phyloP scores from a whole-genome alignment of 2,888 invertebrate genomes.

The Uloborus plumipes region DNA sequence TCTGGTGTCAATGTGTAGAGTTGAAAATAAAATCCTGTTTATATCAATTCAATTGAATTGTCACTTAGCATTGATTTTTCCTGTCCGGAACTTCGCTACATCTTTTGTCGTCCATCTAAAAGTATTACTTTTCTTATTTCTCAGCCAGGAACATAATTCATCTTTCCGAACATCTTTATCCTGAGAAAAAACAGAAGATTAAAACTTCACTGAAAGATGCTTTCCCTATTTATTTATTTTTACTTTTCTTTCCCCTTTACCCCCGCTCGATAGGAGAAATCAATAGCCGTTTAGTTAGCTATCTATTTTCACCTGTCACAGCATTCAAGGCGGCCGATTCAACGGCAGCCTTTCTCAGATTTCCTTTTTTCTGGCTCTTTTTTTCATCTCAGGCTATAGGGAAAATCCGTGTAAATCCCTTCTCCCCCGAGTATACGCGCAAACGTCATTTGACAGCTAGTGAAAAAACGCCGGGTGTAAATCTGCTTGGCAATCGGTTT shows the following conservation, averaged over 20 bases:
- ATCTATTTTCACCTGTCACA: constrained; percentile 61
- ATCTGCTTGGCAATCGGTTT: constrained; percentile 37
- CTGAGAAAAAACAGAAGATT: constrained; percentile 37
- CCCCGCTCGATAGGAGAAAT: constrained; percentile 51
- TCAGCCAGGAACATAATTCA: too few relatives aligned
- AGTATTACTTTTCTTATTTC: too few relatives aligned
- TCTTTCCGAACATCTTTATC: constrained; percentile 9
- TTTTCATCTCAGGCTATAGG: constrained; percentile 3
- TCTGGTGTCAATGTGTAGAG: too few relatives aligned
- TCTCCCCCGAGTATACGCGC: constrained; percentile 56
- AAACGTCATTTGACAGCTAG: constrained; percentile 55
- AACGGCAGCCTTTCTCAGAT: constrained; percentile 29
- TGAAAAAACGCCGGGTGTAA: constrained; percentile 49
- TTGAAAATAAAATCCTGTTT: too few relatives aligned
- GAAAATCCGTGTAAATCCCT: constrained; percentile 59
- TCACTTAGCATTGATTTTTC: too few relatives aligned
- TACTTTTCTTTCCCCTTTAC: constrained; percentile 20
- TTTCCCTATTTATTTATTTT: constrained; percentile 28
- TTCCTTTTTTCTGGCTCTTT: constrained; percentile 1
- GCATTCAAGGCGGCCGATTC: constrained; percentile 51
- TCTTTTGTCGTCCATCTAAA: too few relatives aligned
- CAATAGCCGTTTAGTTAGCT: constrained; percentile 59
- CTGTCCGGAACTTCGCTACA: too few relatives aligned
- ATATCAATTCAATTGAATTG: too few relatives aligned
- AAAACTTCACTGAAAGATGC: constrained; percentile 14